Percentiles rank a stretch among this genome's conserved stretches.
These are phyloP conservation scores for Imbricaverruca yamaguchii DNA, from an alignment of 2,888 invertebrate species.

Conservation along the genomic window DNA sequence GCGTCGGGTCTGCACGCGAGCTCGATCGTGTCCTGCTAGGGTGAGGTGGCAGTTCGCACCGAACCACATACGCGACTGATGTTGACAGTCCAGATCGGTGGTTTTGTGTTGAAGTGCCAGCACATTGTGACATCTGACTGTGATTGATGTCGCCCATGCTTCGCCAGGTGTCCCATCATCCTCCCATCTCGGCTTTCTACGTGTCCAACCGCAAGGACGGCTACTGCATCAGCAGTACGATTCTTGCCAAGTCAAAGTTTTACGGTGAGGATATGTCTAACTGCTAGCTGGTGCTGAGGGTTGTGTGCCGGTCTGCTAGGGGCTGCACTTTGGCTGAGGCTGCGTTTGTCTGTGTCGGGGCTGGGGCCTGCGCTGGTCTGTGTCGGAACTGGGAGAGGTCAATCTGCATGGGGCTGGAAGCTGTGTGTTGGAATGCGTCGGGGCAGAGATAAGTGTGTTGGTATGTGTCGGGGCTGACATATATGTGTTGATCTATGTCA, in stretches of 20 bases:
- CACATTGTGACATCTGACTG: no score
- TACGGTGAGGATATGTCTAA: constrained; percentile 40
- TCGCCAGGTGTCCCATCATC: constrained; percentile 77
- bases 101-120: no score
- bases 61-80: no score
- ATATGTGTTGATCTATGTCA: background rate
- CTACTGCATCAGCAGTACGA: constrained; percentile 80
- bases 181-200: constrained; percentile 86
- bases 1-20: no score
- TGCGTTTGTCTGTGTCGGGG: background rate
- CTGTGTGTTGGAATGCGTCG: background rate
- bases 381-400: background rate
- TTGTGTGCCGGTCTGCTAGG: no score
- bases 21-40: no score
- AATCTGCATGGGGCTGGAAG: background rate
- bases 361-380: background rate
- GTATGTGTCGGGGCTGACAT: no score
- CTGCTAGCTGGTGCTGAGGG: no score
- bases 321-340: no score
- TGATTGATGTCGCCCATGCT: no score
- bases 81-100: no score
- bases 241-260: constrained; percentile 88
- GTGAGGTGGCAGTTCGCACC: no score
- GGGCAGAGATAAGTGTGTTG: background rate
- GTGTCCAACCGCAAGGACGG: constrained; percentile 90